A percentile compares a stretch with the other conserved stretches of the same genome.
phyloP scores from a whole-genome alignment of 2,888 invertebrate genomes.

The Venusia cambrica region DNA sequence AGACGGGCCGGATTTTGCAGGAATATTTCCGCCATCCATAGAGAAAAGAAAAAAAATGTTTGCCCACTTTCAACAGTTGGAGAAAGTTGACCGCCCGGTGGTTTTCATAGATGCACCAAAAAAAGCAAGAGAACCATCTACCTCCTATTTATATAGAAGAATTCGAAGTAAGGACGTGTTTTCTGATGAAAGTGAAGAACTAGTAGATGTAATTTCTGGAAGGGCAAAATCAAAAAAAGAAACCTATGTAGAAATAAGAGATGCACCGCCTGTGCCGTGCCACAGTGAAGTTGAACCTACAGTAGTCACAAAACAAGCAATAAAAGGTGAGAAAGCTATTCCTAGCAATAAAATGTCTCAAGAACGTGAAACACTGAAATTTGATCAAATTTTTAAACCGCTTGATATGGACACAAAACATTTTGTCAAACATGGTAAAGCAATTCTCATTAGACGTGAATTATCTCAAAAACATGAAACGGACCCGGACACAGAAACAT shows the following conservation, averaged over 20 bases:
- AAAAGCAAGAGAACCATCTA: constrained; percentile 1
- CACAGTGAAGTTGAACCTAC: constrained; percentile 13
- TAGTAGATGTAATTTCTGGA: constrained; percentile 8
- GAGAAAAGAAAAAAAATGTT: constrained; percentile 10
- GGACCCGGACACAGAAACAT: too few species aligned
- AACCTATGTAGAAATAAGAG: constrained; percentile 7
- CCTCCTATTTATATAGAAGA: constrained; percentile 2
- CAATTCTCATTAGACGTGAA: too few species aligned
- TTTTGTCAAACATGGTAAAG: too few species aligned
- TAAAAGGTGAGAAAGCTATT: not conserved
- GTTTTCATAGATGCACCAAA: constrained; percentile 8
- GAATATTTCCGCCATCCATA: constrained; percentile 6
- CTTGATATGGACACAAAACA: not conserved
- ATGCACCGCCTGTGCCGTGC: constrained; percentile 12
- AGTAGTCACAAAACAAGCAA: not conserved
- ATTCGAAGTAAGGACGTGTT: constrained; percentile 5
- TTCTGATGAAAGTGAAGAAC: constrained; percentile 6
- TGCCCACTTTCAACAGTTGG: constrained; percentile 6
- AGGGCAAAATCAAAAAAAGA: constrained; percentile 6
- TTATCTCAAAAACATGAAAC: too few species aligned
- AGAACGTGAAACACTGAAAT: not conserved
- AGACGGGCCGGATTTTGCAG: constrained; percentile 3
- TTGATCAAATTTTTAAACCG: not conserved
- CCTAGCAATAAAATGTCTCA: not conserved
- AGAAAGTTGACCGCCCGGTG: constrained; percentile 9